Percentiles rank a stretch among this genome's conserved stretches.
phyloP scores from a whole-genome alignment of 2,797 vertebrate genomes.

The Hylomyscus alleni region DNA sequence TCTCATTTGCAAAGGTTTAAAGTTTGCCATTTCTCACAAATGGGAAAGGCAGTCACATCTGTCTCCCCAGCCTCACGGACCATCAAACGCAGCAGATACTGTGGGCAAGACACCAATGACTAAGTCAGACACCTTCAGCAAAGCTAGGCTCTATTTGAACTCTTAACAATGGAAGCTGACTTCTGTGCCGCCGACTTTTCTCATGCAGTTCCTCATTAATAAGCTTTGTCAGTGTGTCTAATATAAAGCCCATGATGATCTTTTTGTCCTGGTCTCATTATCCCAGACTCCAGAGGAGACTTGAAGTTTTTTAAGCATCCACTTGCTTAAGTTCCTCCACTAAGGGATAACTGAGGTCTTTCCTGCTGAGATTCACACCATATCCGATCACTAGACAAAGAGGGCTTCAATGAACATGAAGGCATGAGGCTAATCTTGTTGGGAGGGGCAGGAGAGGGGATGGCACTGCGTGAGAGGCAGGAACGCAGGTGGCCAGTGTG shows the following conservation, averaged over 20 bases:
- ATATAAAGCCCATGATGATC: constrained; percentile 77
- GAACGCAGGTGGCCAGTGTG: background rate
- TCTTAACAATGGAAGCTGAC: constrained; percentile 66
- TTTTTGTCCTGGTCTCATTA: constrained; percentile 81
- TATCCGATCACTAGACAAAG: constrained; percentile 69
- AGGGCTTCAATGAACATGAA: constrained; percentile 59
- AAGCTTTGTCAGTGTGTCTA: constrained; percentile 74
- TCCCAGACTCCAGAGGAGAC: constrained; percentile 40
- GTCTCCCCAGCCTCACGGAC: background rate
- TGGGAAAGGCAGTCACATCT: background rate
- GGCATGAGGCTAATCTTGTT: constrained; percentile 52
- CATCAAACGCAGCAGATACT: background rate
- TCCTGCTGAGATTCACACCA: constrained; percentile 74
- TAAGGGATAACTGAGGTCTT: background rate
- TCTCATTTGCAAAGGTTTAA: background rate
- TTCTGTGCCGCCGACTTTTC: constrained; percentile 66
- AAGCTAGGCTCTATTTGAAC: constrained; percentile 65
- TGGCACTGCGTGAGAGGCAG: background rate
- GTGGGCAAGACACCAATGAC: constrained; percentile 47
- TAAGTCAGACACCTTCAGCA: constrained; percentile 22
- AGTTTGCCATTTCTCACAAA: constrained; percentile 25
- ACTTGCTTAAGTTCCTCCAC: constrained; percentile 78
- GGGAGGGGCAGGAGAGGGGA: too few species aligned
- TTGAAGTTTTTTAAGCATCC: constrained; percentile 65
- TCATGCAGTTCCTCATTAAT: constrained; percentile 79